Base-by-base conservation (phyloP, 37 sponge, comb jelly and placozoan genomes). In the Axinella damicornis region DNA sequence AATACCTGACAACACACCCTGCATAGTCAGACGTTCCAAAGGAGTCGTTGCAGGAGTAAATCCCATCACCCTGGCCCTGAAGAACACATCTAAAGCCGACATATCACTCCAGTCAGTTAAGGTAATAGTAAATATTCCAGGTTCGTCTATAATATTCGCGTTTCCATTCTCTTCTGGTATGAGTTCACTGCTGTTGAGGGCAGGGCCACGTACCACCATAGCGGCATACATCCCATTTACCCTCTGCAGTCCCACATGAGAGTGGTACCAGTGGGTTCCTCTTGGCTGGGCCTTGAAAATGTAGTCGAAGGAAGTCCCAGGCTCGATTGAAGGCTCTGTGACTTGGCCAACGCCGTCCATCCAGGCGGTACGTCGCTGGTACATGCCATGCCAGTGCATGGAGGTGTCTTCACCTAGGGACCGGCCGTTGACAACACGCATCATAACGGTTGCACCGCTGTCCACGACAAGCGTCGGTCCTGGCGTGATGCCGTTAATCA, bases 311-410 rank as follows among this genome's bases (percentile, higher is more conserved):
- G 55, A 33, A 36, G 77, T 71, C 5, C 58, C 78, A 11, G 95
- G 81, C 13, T 5, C n/a, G 18, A 94, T 94, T 12, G 85, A 85
- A 46, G 86, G 76, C 54, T 94, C 91, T 21, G 95, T 74, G 22
- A 94, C 36, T 4, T 65, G 69, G 17, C 75, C 88, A 14, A 90
- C 95, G 9, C 95, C 95, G 79, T 94, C 95, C 88, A 88, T 87
- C 89, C 89, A 90, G 34, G 88, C 86, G 15, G 82, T 85, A 31
- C 83, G 41, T 17, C 35, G 76, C 79, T 86, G 88, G 58, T 90
- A 85, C 91, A 90, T 87, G 17, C 95, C 95, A 70, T 94, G 95
- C 95, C 95, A 94, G 70, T 94, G 95, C 61, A 94, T 85, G 40
- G 85, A 71, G 65, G 76, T 85, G 13, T 66, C 72, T 40, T 94